phyloP scores from a whole-genome alignment of 2,888 invertebrate genomes.

The Drosophila setosimentum region DNA sequence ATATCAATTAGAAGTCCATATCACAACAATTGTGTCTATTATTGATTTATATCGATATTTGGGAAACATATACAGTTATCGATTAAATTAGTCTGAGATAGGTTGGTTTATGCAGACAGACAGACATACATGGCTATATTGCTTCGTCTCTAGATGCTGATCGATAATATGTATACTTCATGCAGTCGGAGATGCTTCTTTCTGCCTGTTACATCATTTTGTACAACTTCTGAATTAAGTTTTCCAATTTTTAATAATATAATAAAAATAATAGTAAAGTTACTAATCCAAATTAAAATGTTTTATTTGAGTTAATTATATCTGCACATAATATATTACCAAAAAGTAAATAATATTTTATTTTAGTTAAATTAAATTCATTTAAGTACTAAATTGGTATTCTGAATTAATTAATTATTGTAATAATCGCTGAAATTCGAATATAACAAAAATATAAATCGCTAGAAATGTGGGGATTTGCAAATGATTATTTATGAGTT shows the following conservation, averaged over 20 bases:
- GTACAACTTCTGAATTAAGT: neutral
- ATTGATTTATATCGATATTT: neutral
- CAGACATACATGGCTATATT: neutral
- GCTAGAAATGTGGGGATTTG: neutral
- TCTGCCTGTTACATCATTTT: neutral
- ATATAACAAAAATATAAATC: neutral
- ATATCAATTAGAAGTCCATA: neutral
- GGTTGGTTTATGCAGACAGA: neutral
- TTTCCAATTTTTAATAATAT: no score
- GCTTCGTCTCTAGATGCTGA: neutral
- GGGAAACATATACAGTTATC: fast-evolving
- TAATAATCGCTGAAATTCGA: neutral
- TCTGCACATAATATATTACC: neutral
- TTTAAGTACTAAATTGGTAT: neutral
- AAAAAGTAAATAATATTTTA: neutral
- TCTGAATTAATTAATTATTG: neutral
- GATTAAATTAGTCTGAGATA: neutral
- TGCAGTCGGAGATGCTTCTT: neutral
- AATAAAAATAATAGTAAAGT: no score
- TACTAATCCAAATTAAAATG: neutral
- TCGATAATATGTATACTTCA: neutral
- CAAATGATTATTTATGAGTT: neutral
- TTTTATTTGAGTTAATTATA: neutral
- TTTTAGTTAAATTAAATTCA: neutral
- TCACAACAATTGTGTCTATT: neutral